Evolutionary conservation across 2,888 invertebrate species (phyloP), one percentile per base, ranked within the genome.

Genomic region (Drosophila kokeensis): DNA sequence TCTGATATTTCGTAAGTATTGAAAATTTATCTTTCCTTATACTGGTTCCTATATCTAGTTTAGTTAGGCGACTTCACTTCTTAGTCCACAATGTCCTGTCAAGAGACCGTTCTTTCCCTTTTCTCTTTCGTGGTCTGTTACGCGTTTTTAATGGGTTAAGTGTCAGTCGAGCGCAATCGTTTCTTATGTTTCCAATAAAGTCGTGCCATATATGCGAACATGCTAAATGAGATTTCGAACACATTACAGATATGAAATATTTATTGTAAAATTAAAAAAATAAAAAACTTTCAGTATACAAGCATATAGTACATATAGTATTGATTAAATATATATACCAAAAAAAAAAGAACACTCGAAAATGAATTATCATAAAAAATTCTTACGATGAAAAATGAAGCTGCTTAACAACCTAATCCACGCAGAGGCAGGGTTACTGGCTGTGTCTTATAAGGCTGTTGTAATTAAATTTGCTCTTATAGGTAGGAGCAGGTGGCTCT

Each of bases 391-490:
- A 11, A 53, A 54, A 18, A 4, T 27, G 1, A 36, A 3, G 18
- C 27, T 54, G 11, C n/a, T 2, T 10, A 8, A n/a, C 29, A 24
- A 38, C 27, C 4, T 21, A 21, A 21, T 11, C n/a, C 40, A 42
- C 4, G 4, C 8, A 32, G 21, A 30, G 7, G 8, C 11, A 32
- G n/a, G 24, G 11, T 29, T 77, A 76, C 8, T 55, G 50, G 50
- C 83, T 86, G 18, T 50, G 54, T 42, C 83, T 75, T 40, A 45
- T 75, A 4, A 83, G 54, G n/a, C 69, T 69, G 58, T 83, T 89
- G 29, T 75, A 81, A 48, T 89, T 84, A 18, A 85, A 89, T 38
- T 68, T 84, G 27, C 72, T 87, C 15, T 61, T 68, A 5, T 71
- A 69, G 4, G 73, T 83, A 30, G 79, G 79, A 36, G 58, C 54